Percentiles rank a stretch among this genome's conserved stretches.
These are phyloP conservation scores for Lymantria monacha DNA, from an alignment of 2,888 invertebrate genomes.

Conservation along the genomic window DNA sequence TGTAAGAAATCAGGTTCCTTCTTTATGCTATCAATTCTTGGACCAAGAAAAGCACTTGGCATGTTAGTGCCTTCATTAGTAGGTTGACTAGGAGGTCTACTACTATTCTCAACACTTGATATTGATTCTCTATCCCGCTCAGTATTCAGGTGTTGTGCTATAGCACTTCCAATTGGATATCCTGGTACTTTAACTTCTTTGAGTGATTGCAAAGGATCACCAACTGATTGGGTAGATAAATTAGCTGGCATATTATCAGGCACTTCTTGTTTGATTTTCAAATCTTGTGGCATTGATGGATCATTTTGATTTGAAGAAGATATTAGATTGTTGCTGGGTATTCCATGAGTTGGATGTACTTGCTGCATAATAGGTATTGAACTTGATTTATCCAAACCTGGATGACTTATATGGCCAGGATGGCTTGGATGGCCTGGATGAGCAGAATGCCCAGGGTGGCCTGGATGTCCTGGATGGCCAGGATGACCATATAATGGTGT, in stretches of 20 bases:
- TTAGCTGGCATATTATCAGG: slow-evolving; percentile 77
- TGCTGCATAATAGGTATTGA: slow-evolving; percentile 69
- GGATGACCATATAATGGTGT: slow-evolving; percentile 69
- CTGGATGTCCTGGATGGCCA: slow-evolving; percentile 48
- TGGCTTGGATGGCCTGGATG: slow-evolving; percentile 36
- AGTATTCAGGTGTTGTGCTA: slow-evolving; percentile 72
- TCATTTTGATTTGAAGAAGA: slow-evolving; percentile 64
- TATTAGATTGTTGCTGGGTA: slow-evolving; percentile 56
- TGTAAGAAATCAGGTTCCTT: slow-evolving; percentile 86
- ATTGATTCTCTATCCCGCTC: slow-evolving; percentile 76
- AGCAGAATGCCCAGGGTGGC: slow-evolving; percentile 26
- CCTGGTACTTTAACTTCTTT: slow-evolving; percentile 91
- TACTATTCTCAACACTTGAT: slow-evolving; percentile 73
- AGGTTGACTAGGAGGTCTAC: slow-evolving; percentile 75
- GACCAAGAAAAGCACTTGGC: slow-evolving; percentile 83
- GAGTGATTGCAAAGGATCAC: slow-evolving; percentile 89
- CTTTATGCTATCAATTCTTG: slow-evolving; percentile 87
- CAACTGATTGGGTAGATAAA: slow-evolving; percentile 74
- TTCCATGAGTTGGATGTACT: slow-evolving; percentile 59
- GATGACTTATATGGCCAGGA: slow-evolving; percentile 40
- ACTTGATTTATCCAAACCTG: slow-evolving; percentile 67
- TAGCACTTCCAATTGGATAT: slow-evolving; percentile 82
- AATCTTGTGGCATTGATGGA: slow-evolving; percentile 74
- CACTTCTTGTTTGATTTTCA: slow-evolving; percentile 81
- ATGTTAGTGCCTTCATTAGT: slow-evolving; percentile 73